These are phyloP conservation scores for Vanacampus margaritifer DNA, from an alignment of 2,113 vertebrate species.

Conservation along the genomic window DNA sequence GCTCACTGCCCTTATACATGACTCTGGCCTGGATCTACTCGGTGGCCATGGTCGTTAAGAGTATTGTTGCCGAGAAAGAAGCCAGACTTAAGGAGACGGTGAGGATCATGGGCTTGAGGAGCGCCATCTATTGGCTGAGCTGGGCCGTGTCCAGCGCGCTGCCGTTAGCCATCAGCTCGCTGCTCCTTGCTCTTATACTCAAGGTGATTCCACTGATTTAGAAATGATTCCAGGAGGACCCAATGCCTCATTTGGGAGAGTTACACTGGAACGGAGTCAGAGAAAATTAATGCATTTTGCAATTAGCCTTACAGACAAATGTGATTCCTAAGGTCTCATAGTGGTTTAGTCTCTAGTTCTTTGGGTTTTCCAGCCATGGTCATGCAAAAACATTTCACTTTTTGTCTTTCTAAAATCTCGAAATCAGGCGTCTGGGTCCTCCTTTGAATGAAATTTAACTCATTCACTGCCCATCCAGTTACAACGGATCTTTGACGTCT, in stretches of 20 bases:
- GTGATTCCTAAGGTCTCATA: not conserved
- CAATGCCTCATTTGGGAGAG: conserved; percentile 39
- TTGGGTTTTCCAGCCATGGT: not conserved
- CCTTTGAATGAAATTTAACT: not conserved
- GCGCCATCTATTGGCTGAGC: conserved; percentile 87
- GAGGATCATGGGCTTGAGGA: conserved; percentile 90
- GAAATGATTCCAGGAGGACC: conserved; percentile 45
- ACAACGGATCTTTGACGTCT: no score
- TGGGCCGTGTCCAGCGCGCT: conserved; percentile 87
- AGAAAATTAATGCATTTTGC: not conserved
- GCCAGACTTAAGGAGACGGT: conserved; percentile 91
- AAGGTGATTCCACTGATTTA: conserved; percentile 82
- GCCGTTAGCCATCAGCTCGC: conserved; percentile 83
- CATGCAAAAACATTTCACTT: not conserved
- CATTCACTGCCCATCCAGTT: no score
- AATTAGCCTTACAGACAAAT: no score
- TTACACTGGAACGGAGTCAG: not conserved
- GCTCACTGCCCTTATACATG: conserved; percentile 90
- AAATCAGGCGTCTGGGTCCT: not conserved
- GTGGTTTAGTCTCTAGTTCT: not conserved
- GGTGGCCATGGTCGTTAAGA: conserved; percentile 90
- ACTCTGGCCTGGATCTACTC: conserved; percentile 96
- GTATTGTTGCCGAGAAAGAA: conserved; percentile 92
- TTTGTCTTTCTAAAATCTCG: not conserved
- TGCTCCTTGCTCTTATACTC: conserved; percentile 81